A percentile compares a stretch with the other conserved stretches of the same genome.
phyloP scores from a whole-genome alignment of 2,113 vertebrate species.

The Nycticryphes semicollaris region DNA sequence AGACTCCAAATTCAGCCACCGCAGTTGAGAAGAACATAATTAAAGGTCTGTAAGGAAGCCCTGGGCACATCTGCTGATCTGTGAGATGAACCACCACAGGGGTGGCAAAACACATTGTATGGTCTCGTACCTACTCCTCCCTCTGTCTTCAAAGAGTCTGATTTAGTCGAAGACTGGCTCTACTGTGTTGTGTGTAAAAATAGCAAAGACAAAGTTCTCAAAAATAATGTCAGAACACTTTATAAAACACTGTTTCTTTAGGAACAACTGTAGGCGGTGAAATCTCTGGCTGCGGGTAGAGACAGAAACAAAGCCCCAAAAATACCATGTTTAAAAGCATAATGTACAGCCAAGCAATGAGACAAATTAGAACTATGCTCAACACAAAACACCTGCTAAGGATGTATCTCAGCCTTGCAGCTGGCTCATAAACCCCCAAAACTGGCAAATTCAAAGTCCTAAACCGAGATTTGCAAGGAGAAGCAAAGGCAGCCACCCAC shows the following conservation, averaged over 20 bases:
- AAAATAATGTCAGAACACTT: neutral
- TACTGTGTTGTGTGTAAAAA: neutral
- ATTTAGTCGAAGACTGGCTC: neutral
- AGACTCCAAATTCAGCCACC: neutral
- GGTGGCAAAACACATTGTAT: accelerated
- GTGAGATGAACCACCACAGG: accelerated
- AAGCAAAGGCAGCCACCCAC: accelerated
- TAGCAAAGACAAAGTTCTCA: neutral
- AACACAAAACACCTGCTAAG: neutral
- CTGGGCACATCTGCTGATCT: accelerated
- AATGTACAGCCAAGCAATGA: neutral
- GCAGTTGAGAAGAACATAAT: neutral
- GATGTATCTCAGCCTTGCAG: neutral
- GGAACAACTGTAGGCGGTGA: constrained; percentile 21
- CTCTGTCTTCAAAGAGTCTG: neutral
- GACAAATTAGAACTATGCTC: neutral
- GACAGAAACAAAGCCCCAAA: neutral
- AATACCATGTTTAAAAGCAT: neutral
- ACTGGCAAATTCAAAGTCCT: neutral
- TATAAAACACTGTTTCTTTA: neutral
- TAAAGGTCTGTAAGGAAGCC: too few relatives aligned
- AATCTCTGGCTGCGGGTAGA: neutral
- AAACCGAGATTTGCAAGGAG: accelerated
- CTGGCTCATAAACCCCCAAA: neutral
- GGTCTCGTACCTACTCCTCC: accelerated